Conservation (phyloP, 2,888 invertebrate genomes). For the Drosophila merina region DNA sequence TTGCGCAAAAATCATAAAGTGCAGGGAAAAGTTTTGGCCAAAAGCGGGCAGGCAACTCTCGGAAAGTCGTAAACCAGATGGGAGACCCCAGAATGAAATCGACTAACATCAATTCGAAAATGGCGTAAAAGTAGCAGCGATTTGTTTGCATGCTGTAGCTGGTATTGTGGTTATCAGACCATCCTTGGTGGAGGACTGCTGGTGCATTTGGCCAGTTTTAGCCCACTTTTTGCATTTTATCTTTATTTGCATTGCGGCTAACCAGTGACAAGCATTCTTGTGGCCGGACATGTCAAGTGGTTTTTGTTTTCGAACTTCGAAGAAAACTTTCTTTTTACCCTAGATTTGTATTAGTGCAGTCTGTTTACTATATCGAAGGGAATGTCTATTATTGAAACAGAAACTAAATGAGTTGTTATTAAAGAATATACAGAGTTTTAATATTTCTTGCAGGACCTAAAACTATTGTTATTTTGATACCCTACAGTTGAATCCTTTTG, state of each 20-base stretch:
- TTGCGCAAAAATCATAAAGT: conserved; percentile 70
- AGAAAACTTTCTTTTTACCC: conserved; percentile 49
- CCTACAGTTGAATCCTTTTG: background rate
- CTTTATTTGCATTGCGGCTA: conserved; percentile 71
- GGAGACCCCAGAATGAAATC: conserved; percentile 36
- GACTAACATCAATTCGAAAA: conserved; percentile 68
- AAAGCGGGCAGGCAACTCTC: conserved; percentile 28
- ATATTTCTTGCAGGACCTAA: background rate
- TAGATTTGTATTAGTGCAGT: conserved; percentile 1
- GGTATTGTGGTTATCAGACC: conserved; percentile 26
- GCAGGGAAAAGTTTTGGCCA: conserved; percentile 50
- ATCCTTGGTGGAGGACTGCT: conserved; percentile 7
- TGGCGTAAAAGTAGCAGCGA: conserved; percentile 56
- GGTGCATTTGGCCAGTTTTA: conserved; percentile 43
- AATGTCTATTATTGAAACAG: background rate
- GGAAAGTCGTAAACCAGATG: conserved; percentile 45
- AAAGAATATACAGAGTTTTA: background rate
- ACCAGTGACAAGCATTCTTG: conserved; percentile 56
- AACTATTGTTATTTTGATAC: too few species aligned
- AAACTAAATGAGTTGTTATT: background rate
- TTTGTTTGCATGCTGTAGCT: conserved; percentile 44
- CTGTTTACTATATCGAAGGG: background rate
- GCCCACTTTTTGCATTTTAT: conserved; percentile 52
- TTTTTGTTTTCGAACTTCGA: conserved; percentile 52
- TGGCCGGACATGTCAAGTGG: conserved; percentile 44